Base-by-base conservation (phyloP, 1,140 invertebrate genomes). In the Drosophila sp. region DNA sequence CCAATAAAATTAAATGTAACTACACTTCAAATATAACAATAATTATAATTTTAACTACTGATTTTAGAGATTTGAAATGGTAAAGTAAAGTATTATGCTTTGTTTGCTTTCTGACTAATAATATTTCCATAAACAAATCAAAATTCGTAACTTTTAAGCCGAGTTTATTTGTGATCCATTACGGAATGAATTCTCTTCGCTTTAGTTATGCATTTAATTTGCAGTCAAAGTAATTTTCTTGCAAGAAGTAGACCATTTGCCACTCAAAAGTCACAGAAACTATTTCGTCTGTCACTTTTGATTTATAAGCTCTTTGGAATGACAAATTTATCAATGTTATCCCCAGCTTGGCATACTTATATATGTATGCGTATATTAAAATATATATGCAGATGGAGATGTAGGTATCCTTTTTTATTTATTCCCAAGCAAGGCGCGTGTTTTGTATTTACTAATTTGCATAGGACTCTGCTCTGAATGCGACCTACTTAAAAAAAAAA, bases 401-500 rank as follows among this genome's bases (percentile, higher is more conserved):
- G 38, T 30, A 30, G 5, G 11, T 30, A 63, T 25, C 58, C 57
- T 60, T 23, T 58, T 29, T 23, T 25, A 40, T 57, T 55, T 76
- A 57, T 47, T 70, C 27, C 74, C 72, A 55, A 76, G 27, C 33
- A n/a, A 56, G 40, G 66, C 62, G 41, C 72, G 64, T 76, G 69
- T 67, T 62, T 60, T 66, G 44, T 66, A 50, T 67, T 29, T 63
- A 67, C 55, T 58, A 71, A 80, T 80, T 74, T 85, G 67, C 81
- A 80, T 84, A 77, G 7, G 66, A 38, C 58, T 68, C 41, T 29
- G 27, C 38, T 56, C 44, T 10, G 44, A 47, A 25, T 23, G 10
- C 23, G 44, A 50, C 44, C 44, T 50, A 50, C 44, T 50, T 50
- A 3, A 47, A 29, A 7, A 50, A 63, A 66, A 68, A 56, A 72